These are phyloP conservation scores for Trichomycterus rosablanca DNA, from an alignment of 2,113 vertebrate genomes.

Conservation along the genomic window DNA sequence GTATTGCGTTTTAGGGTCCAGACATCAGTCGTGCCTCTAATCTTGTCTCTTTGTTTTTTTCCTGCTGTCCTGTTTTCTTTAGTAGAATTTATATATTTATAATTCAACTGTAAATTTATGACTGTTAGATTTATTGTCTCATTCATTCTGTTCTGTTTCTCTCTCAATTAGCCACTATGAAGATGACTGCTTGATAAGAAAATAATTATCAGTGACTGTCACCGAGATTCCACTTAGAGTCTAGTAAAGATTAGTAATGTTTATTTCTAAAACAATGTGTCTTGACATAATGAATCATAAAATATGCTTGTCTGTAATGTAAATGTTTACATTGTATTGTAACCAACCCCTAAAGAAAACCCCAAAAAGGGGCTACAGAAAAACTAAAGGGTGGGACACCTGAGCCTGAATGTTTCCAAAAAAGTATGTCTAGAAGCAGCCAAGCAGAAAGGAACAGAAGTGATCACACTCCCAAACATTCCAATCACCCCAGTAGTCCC, in stretches of 20 bases:
- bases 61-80: background rate
- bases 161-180: constrained; percentile 80
- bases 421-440: too few species aligned
- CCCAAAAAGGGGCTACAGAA: too few species aligned
- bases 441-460: too few species aligned
- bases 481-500: too few species aligned
- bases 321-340: constrained; percentile 88
- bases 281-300: constrained; percentile 74
- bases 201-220: constrained; percentile 59
- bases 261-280: constrained; percentile 75
- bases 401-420: too few species aligned
- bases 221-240: constrained; percentile 74
- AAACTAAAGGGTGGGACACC: too few species aligned
- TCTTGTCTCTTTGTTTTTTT: background rate
- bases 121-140: background rate
- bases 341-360: too few species aligned
- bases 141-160: background rate
- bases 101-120: background rate
- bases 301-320: constrained; percentile 80
- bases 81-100: background rate
- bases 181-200: constrained; percentile 55
- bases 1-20: background rate
- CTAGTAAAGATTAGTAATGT: constrained; percentile 78
- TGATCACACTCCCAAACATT: too few species aligned
- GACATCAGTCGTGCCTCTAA: background rate